These are phyloP conservation scores for Styela clava DNA, from an alignment of 23 tunicate genomes.

Conservation along the genomic window DNA sequence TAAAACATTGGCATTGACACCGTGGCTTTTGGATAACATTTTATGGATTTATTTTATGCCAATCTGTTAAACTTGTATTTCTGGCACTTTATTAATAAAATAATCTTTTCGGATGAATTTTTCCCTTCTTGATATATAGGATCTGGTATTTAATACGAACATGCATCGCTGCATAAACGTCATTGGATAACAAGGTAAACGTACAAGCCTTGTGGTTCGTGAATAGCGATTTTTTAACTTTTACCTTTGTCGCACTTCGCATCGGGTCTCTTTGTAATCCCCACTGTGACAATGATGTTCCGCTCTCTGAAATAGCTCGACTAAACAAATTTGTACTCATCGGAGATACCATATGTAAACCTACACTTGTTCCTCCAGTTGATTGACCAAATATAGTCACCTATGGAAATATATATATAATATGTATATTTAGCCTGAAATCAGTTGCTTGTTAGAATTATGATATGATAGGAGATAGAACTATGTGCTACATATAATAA, in stretches of 20 bases:
- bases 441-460: not conserved
- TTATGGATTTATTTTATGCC: too few species aligned
- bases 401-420: slow-evolving; percentile 14
- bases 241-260: not conserved
- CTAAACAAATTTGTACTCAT: slow-evolving; percentile 34
- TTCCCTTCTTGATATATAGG: too few species aligned
- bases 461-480: not conserved
- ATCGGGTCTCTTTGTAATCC: slow-evolving; percentile 19
- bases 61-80: too few species aligned
- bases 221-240: too few species aligned
- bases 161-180: too few species aligned
- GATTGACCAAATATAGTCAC: slow-evolving; percentile 65
- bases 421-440: not conserved
- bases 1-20: too few species aligned
- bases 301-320: slow-evolving; percentile 63
- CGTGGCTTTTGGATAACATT: too few species aligned
- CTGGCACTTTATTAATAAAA: too few species aligned
- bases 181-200: too few species aligned
- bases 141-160: too few species aligned
- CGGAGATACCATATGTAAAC: slow-evolving; percentile 53
- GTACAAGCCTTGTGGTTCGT: too few species aligned
- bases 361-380: slow-evolving; percentile 42
- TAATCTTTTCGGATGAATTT: too few species aligned
- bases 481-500: not conserved
- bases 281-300: slow-evolving; percentile 61